Evolutionary conservation across 2,797 vertebrate species (phyloP), one percentile per base, ranked within the genome.

Genomic region (Furcifer pardalis): DNA sequence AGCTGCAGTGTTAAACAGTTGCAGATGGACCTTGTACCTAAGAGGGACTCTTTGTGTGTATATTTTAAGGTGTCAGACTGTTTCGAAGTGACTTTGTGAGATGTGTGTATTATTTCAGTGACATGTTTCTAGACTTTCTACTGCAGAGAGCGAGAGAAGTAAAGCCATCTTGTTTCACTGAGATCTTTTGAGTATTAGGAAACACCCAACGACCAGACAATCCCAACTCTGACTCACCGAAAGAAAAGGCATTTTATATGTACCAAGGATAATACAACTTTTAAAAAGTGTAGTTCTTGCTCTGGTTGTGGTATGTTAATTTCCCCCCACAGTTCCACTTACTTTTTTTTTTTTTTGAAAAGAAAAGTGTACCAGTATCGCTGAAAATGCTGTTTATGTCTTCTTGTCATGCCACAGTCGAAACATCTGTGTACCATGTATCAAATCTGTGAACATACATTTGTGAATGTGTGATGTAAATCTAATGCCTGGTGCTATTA

Each of bases 401-500:
- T 94, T 93, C 88, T 79, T 93, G 91, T 85, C 87, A 44, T 93
- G 94, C 91, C 94, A 93, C 91, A 78, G 78, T 95, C 91, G 91
- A 86, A 81, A 89, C 52, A 56, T 92, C 79, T 91, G 80, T 93
- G 93, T 94, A 92, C 82, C 93, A 93, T 91, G 91, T 94, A 95
- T 95, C 94, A 88, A 92, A 91, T 94, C 92, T 94, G 91, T 91
- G 90, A 71, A 79, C 77, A 73, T 59, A 75, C 84, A 86, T 81
- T 71, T 77, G 84, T 86, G 84, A 71, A 81, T 49, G 32, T 95
- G 94, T 95, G 90, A 94, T 96, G 88, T 95, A 81, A 1, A 76
- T 94, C 92, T 84, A 93, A 94, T 95, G 95, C 93, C 93, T 94
- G 93, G 91, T 92, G 90, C 87, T 95, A 91, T 91, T 92, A 95